Evolutionary conservation across 2,888 invertebrate genomes (phyloP), one percentile per base, ranked within the genome.

Genomic region (Euzetes globulus): DNA sequence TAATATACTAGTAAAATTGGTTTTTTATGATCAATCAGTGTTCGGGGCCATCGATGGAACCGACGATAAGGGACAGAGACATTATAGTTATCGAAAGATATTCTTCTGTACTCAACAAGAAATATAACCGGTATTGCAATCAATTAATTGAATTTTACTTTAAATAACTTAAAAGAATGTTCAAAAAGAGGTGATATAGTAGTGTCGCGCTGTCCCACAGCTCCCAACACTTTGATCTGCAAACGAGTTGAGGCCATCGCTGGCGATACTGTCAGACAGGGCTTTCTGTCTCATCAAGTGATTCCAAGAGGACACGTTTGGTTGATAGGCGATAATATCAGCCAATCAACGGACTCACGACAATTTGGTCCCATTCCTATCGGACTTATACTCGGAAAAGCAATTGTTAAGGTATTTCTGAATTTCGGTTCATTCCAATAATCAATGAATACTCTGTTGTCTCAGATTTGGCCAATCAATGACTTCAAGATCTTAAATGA

Each of bases 41-140:
- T 83, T 88, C 88, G 73, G 95, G 94, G 22, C 91, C 92, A 1
- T 95, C 94, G 0, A 95, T 95, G 95, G 91, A 94, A 82, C 95
- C 95, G 6, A 93, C 93, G 1, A 87, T 95, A 72, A 86, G 87
- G 79, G 87, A 91, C 6, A 88, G 91, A 79, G 92, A 95, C 82
- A 85, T 94, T 75, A 84, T 95, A 33, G 81, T 94, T 7, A 90
- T 91, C 0, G 94, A 94, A 82, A 90, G 91, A 78, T 75, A 22
- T 50, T 55, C 68, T 1, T 27, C 73, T 9, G 55, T 58, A 17
- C 41, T 72, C 52, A 52, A 25, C 27, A 72, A 68, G 19, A 41
- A 74, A 22, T 74, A 74, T 55, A 74, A 74, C 25, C 50, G 74
- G 74, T 74, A 71, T 41, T 25, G 15, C 15, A 55, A 15, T 27